These are phyloP conservation scores for Azemiops feae DNA, from an alignment of 2,113 vertebrate genomes.

Conservation along the genomic window DNA sequence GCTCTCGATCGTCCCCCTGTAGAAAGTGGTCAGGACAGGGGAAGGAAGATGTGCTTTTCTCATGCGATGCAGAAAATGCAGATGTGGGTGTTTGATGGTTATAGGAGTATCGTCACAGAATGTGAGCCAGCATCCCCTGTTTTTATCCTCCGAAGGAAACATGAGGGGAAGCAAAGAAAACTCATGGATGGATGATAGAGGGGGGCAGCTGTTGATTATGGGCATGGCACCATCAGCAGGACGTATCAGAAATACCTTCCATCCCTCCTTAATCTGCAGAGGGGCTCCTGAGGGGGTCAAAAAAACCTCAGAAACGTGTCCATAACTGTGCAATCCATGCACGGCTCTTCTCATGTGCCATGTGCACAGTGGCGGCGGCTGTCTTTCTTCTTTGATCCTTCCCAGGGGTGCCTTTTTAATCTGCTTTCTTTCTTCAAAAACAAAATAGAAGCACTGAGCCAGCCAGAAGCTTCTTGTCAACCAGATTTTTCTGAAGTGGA, in stretches of 20 bases:
- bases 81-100: too few species aligned
- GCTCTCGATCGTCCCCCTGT: too few species aligned
- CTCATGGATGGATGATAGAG: neutral
- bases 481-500: neutral
- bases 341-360: neutral
- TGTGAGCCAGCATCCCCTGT: too few species aligned
- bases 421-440: neutral
- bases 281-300: neutral
- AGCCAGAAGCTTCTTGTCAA: neutral
- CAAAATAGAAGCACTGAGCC: neutral
- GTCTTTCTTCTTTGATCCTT: neutral
- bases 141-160: too few species aligned
- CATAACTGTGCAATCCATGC: neutral
- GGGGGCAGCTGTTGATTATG: neutral
- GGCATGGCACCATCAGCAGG: neutral
- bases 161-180: neutral
- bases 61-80: too few species aligned
- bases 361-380: neutral
- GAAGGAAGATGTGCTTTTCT: too few species aligned
- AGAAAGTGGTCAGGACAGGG: too few species aligned
- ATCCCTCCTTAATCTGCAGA: neutral
- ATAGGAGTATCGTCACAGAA: too few species aligned
- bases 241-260: neutral
- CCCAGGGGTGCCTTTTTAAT: neutral
- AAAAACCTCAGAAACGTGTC: neutral